Conservation (phyloP, 2,113 vertebrate genomes). For the Colinus virginianus region DNA sequence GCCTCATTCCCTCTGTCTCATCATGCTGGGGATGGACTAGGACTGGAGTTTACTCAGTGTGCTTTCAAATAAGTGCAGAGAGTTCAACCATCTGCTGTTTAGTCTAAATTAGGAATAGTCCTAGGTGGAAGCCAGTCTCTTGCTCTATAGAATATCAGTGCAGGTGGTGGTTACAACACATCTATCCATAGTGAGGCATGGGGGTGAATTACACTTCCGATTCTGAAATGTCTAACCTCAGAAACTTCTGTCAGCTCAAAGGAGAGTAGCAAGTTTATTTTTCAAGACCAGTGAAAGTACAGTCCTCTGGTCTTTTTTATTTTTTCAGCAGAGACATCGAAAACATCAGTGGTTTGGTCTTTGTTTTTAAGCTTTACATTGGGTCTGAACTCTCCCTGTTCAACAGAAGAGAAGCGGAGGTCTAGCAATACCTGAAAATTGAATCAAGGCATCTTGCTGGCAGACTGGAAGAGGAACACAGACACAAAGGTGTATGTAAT, state of each 20-base stretch:
- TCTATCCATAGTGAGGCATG: not conserved
- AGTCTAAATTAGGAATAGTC: not conserved
- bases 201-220: not conserved
- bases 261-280: not conserved
- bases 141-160: not conserved
- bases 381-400: not conserved
- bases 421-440: not conserved
- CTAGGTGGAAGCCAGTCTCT: not conserved
- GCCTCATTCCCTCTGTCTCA: not conserved
- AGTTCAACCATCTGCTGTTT: not conserved
- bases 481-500: not conserved
- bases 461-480: not conserved
- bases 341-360: not conserved
- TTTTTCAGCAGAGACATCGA: not conserved
- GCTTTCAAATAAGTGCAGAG: not conserved
- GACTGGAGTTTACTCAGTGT: not conserved
- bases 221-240: not conserved
- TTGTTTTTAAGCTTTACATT: not conserved
- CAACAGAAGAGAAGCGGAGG: not conserved
- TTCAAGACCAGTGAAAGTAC: not conserved
- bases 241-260: not conserved
- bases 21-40: not conserved
- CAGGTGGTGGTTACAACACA: not conserved
- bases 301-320: not conserved
- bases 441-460: not conserved